phyloP scores from a whole-genome alignment of 2,888 invertebrate species.

The Aproaerema taeniolella region DNA sequence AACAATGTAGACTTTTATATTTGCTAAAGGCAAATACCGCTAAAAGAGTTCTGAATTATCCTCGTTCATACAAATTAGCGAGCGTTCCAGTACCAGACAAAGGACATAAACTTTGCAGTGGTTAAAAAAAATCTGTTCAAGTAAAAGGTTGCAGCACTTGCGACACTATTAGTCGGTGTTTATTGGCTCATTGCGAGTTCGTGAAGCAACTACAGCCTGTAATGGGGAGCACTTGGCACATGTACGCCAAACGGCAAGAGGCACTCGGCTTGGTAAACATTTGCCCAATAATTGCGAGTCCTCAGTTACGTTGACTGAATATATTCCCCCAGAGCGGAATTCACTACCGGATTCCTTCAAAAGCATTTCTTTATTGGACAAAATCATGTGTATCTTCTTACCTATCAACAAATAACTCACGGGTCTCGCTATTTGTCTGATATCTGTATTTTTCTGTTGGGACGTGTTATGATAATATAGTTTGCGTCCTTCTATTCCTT shows the following conservation, averaged over 20 bases:
- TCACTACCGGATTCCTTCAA: slow-evolving; percentile 47
- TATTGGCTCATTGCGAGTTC: slow-evolving; percentile 47
- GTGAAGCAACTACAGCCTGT: slow-evolving; percentile 24
- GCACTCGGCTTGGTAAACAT: slow-evolving; percentile 65
- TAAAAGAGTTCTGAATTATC: not conserved
- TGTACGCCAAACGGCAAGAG: slow-evolving; percentile 47
- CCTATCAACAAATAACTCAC: slow-evolving; percentile 57
- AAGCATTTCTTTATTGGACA: slow-evolving; percentile 65
- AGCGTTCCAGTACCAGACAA: not conserved
- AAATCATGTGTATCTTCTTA: slow-evolving; percentile 60
- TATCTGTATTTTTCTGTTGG: not conserved
- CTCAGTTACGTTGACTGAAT: slow-evolving; percentile 41
- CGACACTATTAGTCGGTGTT: slow-evolving; percentile 32
- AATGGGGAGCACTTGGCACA: slow-evolving; percentile 59
- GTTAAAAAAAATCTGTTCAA: not conserved
- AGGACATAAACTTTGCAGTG: not conserved
- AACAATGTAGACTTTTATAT: too few relatives aligned
- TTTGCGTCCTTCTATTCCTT: too few relatives aligned
- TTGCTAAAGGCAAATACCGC: too few relatives aligned
- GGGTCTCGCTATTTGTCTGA: slow-evolving; percentile 14
- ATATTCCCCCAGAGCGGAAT: slow-evolving; percentile 39
- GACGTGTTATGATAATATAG: too few relatives aligned
- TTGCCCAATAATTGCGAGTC: slow-evolving; percentile 72
- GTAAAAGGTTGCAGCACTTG: slow-evolving; percentile 4
- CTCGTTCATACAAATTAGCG: slow-evolving; percentile 1